Evolutionary conservation across 1,140 invertebrate genomes (phyloP), one percentile per base, ranked within the genome.

Genomic region (Euwallacea fornicatus): DNA sequence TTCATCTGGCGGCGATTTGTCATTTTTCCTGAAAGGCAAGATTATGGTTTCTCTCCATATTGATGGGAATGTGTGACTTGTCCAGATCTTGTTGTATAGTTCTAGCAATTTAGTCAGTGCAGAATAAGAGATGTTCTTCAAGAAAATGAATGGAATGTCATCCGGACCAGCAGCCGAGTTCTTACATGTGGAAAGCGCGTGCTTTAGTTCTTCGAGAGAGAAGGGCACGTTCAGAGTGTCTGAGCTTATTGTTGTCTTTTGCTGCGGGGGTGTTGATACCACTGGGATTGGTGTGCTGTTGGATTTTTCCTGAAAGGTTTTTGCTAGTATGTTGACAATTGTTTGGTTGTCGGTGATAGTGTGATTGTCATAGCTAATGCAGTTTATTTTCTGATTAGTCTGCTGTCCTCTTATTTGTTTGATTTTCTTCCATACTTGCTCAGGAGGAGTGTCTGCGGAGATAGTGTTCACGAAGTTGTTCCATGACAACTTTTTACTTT

Each of bases 401-500:
- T 56, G 43, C 33, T 60, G 55, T 11, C 66, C 56, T 68, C 43
- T 68, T n/a, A 68, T 60, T 8, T 41, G 42, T 4, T 59, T 46
- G 21, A 59, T 68, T 68, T 68, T 60, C 10, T 68, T 21, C 56
- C 55, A 68, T 43, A 68, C 58, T 60, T 68, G 33, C 10, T 59
- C 44, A n/a, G 44, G 44, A 21, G 50, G 47, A 10, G 56, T 60
- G 42, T 13, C 58, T 0, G 66, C 15, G 13, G 42, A 60, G 21
- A 69, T 53, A 43, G n/a, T 42, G 11, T n/a, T 44, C 21, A 59
- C 15, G 59, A 13, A 60, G 15, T 42, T 43, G 9, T 46, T 42
- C 58, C 68, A 69, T n/a, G 68, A 69, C 15, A 63, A 8, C 42
- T 15, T 64, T 53, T 64, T 69, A 41, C 59, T 69, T 53, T 62